Conservation (phyloP, 2,113 vertebrate species). For the Leiothrix lutea region DNA sequence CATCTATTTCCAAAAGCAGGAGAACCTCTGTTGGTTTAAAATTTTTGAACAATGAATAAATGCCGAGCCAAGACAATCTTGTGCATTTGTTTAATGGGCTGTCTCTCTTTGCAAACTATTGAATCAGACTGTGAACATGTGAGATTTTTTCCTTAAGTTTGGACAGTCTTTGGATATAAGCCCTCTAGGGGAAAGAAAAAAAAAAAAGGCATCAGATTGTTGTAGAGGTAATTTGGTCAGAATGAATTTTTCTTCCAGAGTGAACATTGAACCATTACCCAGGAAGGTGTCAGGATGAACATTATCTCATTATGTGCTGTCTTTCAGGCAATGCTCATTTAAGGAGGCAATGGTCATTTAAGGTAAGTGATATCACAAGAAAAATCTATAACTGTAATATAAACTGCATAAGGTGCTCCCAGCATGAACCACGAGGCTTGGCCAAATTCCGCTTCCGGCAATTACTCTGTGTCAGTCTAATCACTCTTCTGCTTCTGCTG, state of each 20-base stretch:
- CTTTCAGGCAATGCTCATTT: slow-evolving; percentile 19
- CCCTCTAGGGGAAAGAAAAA: not conserved
- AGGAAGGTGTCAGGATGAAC: not conserved
- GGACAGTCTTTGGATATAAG: not conserved
- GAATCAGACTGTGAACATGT: not conserved
- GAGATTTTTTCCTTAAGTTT: not conserved
- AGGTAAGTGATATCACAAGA: not conserved
- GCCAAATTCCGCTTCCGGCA: slow-evolving; percentile 45
- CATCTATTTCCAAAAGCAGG: not conserved
- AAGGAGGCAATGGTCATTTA: slow-evolving; percentile 38
- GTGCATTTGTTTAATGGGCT: not conserved
- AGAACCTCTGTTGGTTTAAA: slow-evolving; percentile 3
- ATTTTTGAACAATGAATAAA: slow-evolving; percentile 29
- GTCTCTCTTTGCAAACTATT: not conserved
- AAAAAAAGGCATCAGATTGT: not conserved
- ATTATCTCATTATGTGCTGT: not conserved
- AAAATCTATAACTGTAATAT: slow-evolving; percentile 42
- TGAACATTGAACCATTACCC: not conserved
- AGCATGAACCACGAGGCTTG: not conserved
- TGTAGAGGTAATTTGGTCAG: not conserved
- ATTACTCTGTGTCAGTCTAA: slow-evolving; percentile 52
- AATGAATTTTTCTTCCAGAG: not conserved
- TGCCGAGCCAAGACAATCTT: not conserved
- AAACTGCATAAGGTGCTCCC: slow-evolving; percentile 50
- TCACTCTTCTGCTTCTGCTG: slow-evolving; percentile 12